Conservation (phyloP, 2,113 vertebrate genomes). For the Acanthochromis polyacanthus region DNA sequence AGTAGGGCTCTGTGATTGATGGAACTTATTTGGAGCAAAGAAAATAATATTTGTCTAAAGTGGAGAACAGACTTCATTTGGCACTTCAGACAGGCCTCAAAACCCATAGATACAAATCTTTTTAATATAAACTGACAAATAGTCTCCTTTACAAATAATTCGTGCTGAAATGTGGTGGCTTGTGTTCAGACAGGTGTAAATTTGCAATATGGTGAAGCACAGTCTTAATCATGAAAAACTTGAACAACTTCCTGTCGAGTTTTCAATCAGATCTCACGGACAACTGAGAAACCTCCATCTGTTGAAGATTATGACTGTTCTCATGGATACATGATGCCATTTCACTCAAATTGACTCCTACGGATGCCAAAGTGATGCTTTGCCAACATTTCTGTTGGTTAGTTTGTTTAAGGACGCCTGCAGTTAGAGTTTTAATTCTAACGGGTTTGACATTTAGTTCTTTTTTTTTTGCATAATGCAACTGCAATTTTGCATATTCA, state of each 20-base stretch:
- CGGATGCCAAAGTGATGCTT: neutral
- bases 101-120: neutral
- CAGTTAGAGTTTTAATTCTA: slow-evolving; percentile 9
- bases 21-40: slow-evolving; percentile 2
- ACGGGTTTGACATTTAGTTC: slow-evolving; percentile 6
- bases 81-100: neutral
- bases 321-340: slow-evolving; percentile 4
- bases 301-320: neutral
- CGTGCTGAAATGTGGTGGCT: neutral
- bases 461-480: neutral
- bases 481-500: neutral
- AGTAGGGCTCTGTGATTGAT: slow-evolving; percentile 24
- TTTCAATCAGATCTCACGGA: neutral
- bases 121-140: slow-evolving; percentile 7
- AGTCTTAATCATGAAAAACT: slow-evolving; percentile 13
- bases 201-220: neutral
- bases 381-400: slow-evolving; percentile 5
- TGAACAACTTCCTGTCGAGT: neutral
- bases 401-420: slow-evolving; percentile 2
- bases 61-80: slow-evolving; percentile 13
- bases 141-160: neutral
- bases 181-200: neutral
- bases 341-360: slow-evolving; percentile 2
- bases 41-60: slow-evolving; percentile 4
- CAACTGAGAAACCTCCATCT: slow-evolving; percentile 16